Percentiles rank a stretch among this genome's conserved stretches.
Evolutionary conservation across 2,113 vertebrate genomes (phyloP).

Genomic region (Emydocephalus ijimae): DNA sequence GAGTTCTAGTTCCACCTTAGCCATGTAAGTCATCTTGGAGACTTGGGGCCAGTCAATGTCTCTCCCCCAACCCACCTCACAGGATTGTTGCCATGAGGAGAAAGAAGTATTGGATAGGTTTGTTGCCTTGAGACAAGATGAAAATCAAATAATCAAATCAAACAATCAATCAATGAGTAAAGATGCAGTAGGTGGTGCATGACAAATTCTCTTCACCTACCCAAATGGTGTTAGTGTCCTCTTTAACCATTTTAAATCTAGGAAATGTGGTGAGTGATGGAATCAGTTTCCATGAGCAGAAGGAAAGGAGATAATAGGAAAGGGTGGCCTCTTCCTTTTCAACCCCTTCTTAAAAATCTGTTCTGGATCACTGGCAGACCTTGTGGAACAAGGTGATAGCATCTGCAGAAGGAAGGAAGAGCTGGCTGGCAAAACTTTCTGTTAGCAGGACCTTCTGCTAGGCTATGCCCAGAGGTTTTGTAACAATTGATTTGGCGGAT

Average conservation of each 20-base stretch:
- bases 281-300: neutral
- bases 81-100: too few relatives aligned
- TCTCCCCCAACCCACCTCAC: too few relatives aligned
- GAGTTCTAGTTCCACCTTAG: too few relatives aligned
- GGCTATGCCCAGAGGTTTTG: too few relatives aligned
- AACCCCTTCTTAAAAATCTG: neutral
- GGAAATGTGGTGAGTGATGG: conserved; percentile 18
- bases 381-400: neutral
- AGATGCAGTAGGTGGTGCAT: neutral
- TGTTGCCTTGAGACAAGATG: too few relatives aligned
- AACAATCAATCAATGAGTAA: too few relatives aligned
- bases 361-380: neutral
- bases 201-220: conserved; percentile 5
- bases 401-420: neutral
- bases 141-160: too few relatives aligned
- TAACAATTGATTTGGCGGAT: too few relatives aligned
- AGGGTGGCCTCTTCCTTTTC: neutral
- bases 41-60: too few relatives aligned
- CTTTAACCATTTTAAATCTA: conserved; percentile 23
- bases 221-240: conserved; percentile 14
- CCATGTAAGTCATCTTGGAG: too few relatives aligned
- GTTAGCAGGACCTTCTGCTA: neutral
- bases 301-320: neutral
- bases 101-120: too few relatives aligned
- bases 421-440: neutral